Evolutionary conservation across 2,113 vertebrate genomes (phyloP).

Genomic region (Bucco capensis): DNA sequence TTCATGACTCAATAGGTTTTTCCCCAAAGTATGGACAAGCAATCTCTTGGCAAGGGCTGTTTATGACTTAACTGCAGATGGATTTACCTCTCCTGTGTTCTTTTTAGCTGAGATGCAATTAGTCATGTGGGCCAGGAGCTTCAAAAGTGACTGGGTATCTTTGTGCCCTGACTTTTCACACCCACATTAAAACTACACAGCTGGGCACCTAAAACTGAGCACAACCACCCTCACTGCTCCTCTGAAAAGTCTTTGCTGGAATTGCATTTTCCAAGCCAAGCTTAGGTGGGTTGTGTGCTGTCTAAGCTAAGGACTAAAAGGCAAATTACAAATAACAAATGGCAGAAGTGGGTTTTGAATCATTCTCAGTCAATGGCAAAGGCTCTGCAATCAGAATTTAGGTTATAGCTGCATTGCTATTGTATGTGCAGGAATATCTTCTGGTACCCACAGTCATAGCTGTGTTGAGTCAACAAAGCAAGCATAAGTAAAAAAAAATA

Average conservation of each 20-base stretch:
- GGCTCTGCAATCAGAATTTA: neutral
- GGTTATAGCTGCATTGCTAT: slow-evolving; percentile 2
- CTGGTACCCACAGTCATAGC: neutral
- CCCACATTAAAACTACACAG: neutral
- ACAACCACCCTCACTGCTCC: neutral
- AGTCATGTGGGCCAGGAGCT: neutral
- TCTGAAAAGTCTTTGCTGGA: neutral
- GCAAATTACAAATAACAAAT: neutral
- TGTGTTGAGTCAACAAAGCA: slow-evolving; percentile 30
- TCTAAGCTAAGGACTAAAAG: neutral
- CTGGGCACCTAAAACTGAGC: neutral
- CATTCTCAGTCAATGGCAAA: neutral
- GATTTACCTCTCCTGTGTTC: neutral
- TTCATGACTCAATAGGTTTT: slow-evolving; percentile 1
- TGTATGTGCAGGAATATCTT: neutral
- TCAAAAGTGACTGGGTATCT: neutral
- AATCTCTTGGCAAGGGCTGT: neutral
- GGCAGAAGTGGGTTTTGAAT: neutral
- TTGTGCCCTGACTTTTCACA: neutral
- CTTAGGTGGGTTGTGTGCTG: neutral
- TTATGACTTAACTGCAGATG: neutral
- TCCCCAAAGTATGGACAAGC: neutral
- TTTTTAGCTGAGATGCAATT: neutral
- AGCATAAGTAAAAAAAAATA: neutral
- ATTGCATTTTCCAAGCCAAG: neutral